Base-by-base conservation (phyloP, 2,888 invertebrate species). In the Baccha elongata region DNA sequence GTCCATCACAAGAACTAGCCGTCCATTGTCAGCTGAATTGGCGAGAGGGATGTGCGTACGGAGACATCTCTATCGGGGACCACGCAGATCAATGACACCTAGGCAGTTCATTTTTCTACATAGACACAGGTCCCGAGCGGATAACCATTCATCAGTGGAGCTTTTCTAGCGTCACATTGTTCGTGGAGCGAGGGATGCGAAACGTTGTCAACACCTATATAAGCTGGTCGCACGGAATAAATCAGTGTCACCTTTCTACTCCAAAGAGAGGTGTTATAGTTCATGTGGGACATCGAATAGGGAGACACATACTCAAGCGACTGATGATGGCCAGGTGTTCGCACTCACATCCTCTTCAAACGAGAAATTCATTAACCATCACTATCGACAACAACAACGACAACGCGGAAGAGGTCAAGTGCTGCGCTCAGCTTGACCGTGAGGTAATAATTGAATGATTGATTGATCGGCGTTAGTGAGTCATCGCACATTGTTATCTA, bases 401-500 rank as follows among this genome's bases (percentile, higher is more conserved):
- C 53, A 21, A 19, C 58, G 40, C 15, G 65, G 53, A 76, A 62
- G 53, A 76, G 83, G 71, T 76, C 83, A 76, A 83, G 83, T 76
- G 72, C 44, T 60, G 40, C 8, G 29, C 55, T 55, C 72, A 26
- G 48, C 55, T 78, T 72, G 76, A 78, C 76, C 83, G 64, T 78
- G 67, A 48, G 55, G 40, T 52, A 83, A 72, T 83, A 83, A 83
- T 83, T 83, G 78, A 83, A 78, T 83, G 83, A 83, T 83, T 72
- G 78, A 83, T 83, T 78, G 83, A 83, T 83, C 78, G 83, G 83
- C 83, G 76, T 78, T 78, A 73, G 72, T 83, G 72, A 76, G 78
- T 72, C 83, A 78, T 62, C 65, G 69, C 53, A 44, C 64, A 83
- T 83, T 78, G 83, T 83, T 78, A 68, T 78, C 72, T 74, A 62